phyloP scores from a whole-genome alignment of 1,140 invertebrate species.

The Helicoverpa armigera region DNA sequence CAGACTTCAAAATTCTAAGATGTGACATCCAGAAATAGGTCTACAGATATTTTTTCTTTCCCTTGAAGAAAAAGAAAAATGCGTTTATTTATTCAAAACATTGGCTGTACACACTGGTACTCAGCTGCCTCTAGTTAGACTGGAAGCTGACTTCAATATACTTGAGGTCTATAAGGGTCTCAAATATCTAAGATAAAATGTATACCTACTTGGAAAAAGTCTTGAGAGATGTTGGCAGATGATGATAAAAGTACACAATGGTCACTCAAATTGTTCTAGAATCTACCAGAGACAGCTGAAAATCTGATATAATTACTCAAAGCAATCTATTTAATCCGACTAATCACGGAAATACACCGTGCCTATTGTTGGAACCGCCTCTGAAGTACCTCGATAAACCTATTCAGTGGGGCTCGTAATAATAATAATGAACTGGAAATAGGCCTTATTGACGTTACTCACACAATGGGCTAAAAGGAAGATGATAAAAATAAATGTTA shows the following conservation, averaged over 20 bases:
- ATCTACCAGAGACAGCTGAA: neutral
- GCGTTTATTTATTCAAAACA: no score
- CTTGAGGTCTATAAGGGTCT: no score
- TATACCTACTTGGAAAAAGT: no score
- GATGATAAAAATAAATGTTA: neutral
- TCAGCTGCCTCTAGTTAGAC: no score
- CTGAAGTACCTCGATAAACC: constrained; percentile 7
- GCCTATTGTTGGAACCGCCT: neutral
- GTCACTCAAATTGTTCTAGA: neutral
- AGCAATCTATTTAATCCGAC: neutral
- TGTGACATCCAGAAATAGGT: no score
- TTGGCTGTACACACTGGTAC: no score
- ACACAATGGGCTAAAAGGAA: neutral
- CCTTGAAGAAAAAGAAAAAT: no score
- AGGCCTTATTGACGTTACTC: neutral
- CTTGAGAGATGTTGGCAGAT: no score
- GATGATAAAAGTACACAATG: neutral
- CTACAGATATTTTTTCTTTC: no score
- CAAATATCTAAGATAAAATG: no score
- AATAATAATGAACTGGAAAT: constrained; percentile 3
- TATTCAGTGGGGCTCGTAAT: neutral
- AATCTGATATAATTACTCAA: neutral
- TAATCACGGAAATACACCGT: constrained; percentile 1
- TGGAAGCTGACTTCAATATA: no score
- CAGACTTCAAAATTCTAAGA: no score